Evolutionary conservation across 2,113 vertebrate genomes (phyloP), one percentile per base, ranked within the genome.

Genomic region (Aix galericulata): DNA sequence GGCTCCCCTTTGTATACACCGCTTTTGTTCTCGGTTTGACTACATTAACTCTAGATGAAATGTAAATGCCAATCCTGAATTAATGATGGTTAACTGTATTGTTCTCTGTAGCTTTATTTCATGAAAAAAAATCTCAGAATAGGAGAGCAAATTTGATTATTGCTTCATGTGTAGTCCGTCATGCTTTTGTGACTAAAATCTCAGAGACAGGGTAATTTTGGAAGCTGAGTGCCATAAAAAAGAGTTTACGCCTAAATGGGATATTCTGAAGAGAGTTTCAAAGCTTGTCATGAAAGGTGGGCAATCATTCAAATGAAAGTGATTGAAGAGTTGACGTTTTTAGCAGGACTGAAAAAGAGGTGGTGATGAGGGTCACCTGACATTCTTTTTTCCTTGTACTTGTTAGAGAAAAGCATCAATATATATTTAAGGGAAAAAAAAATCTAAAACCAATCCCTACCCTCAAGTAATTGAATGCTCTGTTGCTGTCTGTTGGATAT

Each of bases 1-100:
- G 62, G 20, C 58, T 93, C 53, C 92, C 32, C 48, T 92, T 83
- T 94, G 68, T 72, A 67, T 81, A 9, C 0, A 1, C 73, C 72
- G 66, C 89, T 92, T 96, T 92, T 95, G 62, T 92, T 92, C 89
- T 93, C 11, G 5, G 76, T 86, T 81, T 88, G 72, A 67, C 88
- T 93, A 66, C 62, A 29, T 95, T 93, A 88, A 75, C 38, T 93
- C 25, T 59, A 63, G 86, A 74, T 74, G 60, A 92, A 93, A 78
- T 52, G 17, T 67, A 88, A 94, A 88, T 71, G 52, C 56, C 56
- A 78, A 4, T 81, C 56, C 56, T 44, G 72, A 75, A 86, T 46
- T 86, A 84, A 72, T 32, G 76, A 25, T 72, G 80, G 83, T 92
- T 86, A 71, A 91, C 48, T 72, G 40, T 56, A 60, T 71, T 81